Evolutionary conservation across 2,113 vertebrate species (phyloP).

Genomic region (Corydoras maculifer): DNA sequence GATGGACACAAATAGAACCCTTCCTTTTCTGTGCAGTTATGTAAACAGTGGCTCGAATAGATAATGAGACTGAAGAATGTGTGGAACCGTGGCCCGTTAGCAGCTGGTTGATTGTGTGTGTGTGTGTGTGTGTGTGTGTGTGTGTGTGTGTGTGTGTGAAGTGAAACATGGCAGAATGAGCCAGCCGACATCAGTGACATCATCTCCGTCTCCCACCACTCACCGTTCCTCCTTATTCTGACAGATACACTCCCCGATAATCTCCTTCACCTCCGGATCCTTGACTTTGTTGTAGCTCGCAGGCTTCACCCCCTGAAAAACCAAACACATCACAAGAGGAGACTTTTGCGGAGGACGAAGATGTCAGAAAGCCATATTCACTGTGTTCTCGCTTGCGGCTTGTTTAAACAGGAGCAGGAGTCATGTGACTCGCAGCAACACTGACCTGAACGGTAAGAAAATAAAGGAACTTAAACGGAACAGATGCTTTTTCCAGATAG

Average conservation of each 20-base stretch:
- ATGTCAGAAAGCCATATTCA: conserved; percentile 3
- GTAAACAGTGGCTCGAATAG: too few species aligned
- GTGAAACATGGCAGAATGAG: neutral
- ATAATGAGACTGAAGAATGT: too few species aligned
- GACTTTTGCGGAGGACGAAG: neutral
- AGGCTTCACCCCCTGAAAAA: conserved; percentile 86
- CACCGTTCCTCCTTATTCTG: conserved; percentile 94
- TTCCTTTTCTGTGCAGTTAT: too few species aligned
- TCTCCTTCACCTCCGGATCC: conserved; percentile 96
- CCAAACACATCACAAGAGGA: too few species aligned
- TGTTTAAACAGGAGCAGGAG: conserved; percentile 28
- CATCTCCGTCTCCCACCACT: conserved; percentile 43
- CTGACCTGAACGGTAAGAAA: neutral
- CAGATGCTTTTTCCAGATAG: neutral
- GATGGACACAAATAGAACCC: too few species aligned
- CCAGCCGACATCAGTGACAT: neutral
- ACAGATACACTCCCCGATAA: conserved; percentile 97
- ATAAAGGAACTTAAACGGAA: neutral
- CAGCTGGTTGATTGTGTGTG: too few species aligned
- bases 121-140: neutral
- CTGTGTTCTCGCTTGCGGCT: neutral
- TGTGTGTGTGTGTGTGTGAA: neutral
- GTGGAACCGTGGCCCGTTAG: too few species aligned
- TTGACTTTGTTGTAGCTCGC: conserved; percentile 93
- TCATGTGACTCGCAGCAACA: neutral